phyloP scores from a whole-genome alignment of 2,797 vertebrate species.

The Acridotheres tristis region DNA sequence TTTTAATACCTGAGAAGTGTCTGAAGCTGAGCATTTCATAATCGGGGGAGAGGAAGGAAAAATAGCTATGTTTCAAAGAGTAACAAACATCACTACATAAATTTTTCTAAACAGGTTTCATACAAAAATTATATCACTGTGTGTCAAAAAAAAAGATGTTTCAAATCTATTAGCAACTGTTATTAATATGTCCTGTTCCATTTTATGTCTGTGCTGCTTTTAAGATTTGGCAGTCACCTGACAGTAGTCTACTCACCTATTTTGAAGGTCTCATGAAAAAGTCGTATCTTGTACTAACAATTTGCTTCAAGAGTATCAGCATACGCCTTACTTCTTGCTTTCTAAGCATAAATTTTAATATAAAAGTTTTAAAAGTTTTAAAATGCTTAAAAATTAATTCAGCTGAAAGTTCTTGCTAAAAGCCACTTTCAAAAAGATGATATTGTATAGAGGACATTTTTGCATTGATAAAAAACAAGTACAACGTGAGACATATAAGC shows the following conservation, averaged over 20 bases:
- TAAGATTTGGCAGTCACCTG: background rate
- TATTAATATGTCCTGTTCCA: background rate
- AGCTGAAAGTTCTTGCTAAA: background rate
- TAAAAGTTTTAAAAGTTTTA: background rate
- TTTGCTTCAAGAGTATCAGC: background rate
- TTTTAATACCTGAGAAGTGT: conserved; percentile 48
- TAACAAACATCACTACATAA: background rate
- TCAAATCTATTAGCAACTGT: background rate
- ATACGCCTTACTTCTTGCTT: background rate
- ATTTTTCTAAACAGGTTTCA: background rate
- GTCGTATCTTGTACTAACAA: background rate
- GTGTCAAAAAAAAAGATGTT: background rate
- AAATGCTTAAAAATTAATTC: background rate
- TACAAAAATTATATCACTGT: background rate
- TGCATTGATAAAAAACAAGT: background rate
- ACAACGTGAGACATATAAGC: background rate
- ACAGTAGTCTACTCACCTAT: background rate
- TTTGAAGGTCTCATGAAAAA: background rate
- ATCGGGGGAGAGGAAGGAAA: background rate
- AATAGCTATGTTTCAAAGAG: background rate
- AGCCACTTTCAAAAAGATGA: background rate
- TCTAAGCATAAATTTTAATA: background rate
- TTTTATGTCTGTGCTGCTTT: background rate
- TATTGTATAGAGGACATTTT: background rate
- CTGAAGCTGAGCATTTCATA: background rate